Evolutionary conservation across 2,113 vertebrate genomes (phyloP).

Genomic region (Microcebus tavaratra): DNA sequence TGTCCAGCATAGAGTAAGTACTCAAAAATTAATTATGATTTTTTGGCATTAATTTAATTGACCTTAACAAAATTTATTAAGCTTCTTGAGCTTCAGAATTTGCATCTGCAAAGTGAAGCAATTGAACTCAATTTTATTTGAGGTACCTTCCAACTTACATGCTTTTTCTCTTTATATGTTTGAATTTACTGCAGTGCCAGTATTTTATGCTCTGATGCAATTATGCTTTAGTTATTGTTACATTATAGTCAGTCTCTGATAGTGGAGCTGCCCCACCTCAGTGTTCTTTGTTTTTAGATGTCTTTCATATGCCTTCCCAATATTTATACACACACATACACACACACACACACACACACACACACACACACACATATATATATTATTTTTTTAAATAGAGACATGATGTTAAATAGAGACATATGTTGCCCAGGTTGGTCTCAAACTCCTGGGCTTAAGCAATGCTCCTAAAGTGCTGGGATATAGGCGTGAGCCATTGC

Average conservation of each 20-base stretch:
- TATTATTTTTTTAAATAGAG: too few relatives aligned
- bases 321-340: not conserved
- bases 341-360: too few relatives aligned
- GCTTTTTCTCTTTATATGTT: not conserved
- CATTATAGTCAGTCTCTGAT: not conserved
- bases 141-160: not conserved
- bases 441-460: too few relatives aligned
- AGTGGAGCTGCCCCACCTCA: not conserved
- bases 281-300: not conserved
- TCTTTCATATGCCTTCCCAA: not conserved
- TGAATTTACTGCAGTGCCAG: not conserved
- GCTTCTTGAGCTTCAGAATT: not conserved
- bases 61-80: slow-evolving; percentile 3
- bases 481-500: too few relatives aligned
- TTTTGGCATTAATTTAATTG: slow-evolving; percentile 4
- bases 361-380: too few relatives aligned
- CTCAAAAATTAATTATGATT: slow-evolving; percentile 31
- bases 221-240: not conserved
- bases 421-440: too few relatives aligned
- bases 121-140: slow-evolving; percentile 45
- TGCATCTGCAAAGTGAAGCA: slow-evolving; percentile 15
- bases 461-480: too few relatives aligned
- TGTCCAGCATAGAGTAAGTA: not conserved
- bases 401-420: too few relatives aligned
- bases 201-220: not conserved